Evolutionary conservation across 2,113 vertebrate genomes (phyloP).

Genomic region (Tinamus guttatus): DNA sequence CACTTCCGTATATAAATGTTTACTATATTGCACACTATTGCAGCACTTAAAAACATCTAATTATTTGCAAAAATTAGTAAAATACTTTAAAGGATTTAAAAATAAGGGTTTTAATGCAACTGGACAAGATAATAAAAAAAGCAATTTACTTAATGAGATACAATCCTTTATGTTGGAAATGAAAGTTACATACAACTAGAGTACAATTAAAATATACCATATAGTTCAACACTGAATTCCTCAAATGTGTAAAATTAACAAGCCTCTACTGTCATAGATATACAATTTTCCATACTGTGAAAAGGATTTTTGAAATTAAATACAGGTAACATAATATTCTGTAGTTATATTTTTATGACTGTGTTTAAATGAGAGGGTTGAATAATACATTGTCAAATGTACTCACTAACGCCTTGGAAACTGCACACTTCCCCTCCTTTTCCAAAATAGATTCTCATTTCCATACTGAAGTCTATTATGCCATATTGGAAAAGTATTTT

Average conservation of each 20-base stretch:
- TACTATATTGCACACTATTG: slow-evolving; percentile 76
- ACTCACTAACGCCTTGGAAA: slow-evolving; percentile 71
- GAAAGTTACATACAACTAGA: slow-evolving; percentile 78
- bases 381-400: slow-evolving; percentile 73
- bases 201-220: slow-evolving; percentile 79
- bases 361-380: slow-evolving; percentile 74
- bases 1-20: slow-evolving; percentile 76
- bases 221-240: slow-evolving; percentile 78
- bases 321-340: slow-evolving; percentile 73
- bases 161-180: slow-evolving; percentile 76
- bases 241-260: slow-evolving; percentile 79
- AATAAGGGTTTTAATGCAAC: slow-evolving; percentile 80
- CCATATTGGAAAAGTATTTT: slow-evolving; percentile 62
- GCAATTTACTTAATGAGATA: slow-evolving; percentile 79
- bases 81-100: slow-evolving; percentile 78
- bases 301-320: slow-evolving; percentile 75
- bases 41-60: slow-evolving; percentile 77
- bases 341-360: slow-evolving; percentile 68
- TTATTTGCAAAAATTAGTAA: slow-evolving; percentile 77
- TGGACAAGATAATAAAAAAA: slow-evolving; percentile 78
- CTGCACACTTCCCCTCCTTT: slow-evolving; percentile 63
- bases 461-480: slow-evolving; percentile 74
- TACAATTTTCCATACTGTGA: slow-evolving; percentile 74
- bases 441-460: slow-evolving; percentile 69
- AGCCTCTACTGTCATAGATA: slow-evolving; percentile 78